These are phyloP conservation scores for Ptychobarbus kaznakovi DNA, from an alignment of 2,797 vertebrate genomes.

Conservation along the genomic window DNA sequence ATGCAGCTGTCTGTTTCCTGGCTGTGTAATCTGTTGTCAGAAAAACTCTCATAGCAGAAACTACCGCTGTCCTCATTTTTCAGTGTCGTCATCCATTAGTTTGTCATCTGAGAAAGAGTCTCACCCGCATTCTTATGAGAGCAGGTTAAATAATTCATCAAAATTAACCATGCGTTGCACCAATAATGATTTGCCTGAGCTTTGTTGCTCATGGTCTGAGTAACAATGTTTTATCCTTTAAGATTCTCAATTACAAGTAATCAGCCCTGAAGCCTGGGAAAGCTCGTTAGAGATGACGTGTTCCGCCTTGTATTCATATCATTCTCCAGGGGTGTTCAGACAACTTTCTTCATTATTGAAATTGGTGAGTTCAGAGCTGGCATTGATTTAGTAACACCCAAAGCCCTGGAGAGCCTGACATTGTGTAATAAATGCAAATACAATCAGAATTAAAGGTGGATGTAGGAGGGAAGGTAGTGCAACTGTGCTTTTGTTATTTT, in stretches of 20 bases:
- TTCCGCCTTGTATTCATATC: slow-evolving; percentile 56
- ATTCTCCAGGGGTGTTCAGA: slow-evolving; percentile 46
- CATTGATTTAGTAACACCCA: slow-evolving; percentile 59
- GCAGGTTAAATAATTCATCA: slow-evolving; percentile 66
- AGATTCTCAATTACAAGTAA: slow-evolving; percentile 63
- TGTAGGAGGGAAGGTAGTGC: not conserved
- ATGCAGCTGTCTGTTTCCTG: not conserved
- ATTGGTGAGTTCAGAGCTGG: slow-evolving; percentile 56
- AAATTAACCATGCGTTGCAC: slow-evolving; percentile 63
- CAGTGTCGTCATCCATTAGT: slow-evolving; percentile 26
- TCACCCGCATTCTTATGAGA: slow-evolving; percentile 40
- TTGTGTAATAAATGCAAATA: slow-evolving; percentile 42
- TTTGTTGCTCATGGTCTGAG: slow-evolving; percentile 61
- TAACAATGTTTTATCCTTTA: slow-evolving; percentile 66
- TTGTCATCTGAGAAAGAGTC: slow-evolving; percentile 52
- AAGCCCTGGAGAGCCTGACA: slow-evolving; percentile 52
- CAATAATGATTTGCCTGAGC: slow-evolving; percentile 69
- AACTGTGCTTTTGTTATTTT: slow-evolving; percentile 1
- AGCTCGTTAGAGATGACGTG: slow-evolving; percentile 44
- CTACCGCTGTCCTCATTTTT: slow-evolving; percentile 48
- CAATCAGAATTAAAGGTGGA: slow-evolving; percentile 27
- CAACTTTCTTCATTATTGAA: slow-evolving; percentile 56
- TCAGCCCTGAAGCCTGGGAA: slow-evolving; percentile 50
- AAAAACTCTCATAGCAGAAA: not conserved
- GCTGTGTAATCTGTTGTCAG: not conserved